Conservation (phyloP, 2,888 invertebrate species). For the Pardosa pseudoannulata region DNA sequence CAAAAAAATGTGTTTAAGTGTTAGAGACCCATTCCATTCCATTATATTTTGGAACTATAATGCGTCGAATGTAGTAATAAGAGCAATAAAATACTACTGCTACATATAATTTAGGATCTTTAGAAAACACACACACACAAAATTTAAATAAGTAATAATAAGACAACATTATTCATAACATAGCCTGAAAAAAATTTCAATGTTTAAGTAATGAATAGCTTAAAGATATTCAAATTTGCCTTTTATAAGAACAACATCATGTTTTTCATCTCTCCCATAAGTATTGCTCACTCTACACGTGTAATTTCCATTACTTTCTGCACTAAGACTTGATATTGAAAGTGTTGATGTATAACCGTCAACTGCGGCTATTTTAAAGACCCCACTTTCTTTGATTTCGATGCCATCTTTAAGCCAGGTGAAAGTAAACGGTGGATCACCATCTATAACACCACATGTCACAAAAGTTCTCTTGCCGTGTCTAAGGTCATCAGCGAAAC, state of each 20-base stretch:
- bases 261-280: slow-evolving; percentile 35
- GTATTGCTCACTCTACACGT: slow-evolving; percentile 52
- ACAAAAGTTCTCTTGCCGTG: background rate
- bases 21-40: no score
- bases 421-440: slow-evolving; percentile 10
- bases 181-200: no score
- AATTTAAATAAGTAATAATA: no score
- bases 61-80: no score
- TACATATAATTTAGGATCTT: no score
- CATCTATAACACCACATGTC: background rate
- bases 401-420: slow-evolving; percentile 19
- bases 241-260: slow-evolving; percentile 2
- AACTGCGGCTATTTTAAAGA: background rate
- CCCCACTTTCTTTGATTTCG: background rate
- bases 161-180: no score
- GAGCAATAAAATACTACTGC: no score
- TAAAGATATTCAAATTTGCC: no score
- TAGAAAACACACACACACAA: no score
- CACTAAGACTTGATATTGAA: background rate
- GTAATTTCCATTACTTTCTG: slow-evolving; percentile 43
- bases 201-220: no score
- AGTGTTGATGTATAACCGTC: slow-evolving; percentile 17
- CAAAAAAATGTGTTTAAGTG: no score
- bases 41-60: no score
- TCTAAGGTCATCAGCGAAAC: slow-evolving; percentile 3